These are phyloP conservation scores for Scaptomyza graminum DNA, from an alignment of 1,140 invertebrate species.

Conservation along the genomic window DNA sequence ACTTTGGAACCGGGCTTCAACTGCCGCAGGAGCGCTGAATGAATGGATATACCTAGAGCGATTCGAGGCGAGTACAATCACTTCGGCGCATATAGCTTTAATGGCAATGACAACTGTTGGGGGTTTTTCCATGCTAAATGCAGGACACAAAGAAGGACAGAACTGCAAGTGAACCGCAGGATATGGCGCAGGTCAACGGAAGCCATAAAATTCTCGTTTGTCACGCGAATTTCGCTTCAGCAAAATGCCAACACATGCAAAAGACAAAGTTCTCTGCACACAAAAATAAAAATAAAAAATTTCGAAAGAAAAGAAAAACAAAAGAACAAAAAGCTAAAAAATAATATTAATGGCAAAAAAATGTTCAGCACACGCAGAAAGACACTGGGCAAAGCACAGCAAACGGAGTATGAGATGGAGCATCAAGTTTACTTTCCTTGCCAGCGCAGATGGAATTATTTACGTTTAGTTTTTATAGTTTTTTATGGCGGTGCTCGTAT, in stretches of 20 bases:
- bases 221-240: slow-evolving; percentile 79
- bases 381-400: slow-evolving; percentile 20
- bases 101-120: slow-evolving; percentile 81
- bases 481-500: slow-evolving; percentile 57
- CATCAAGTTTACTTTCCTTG: slow-evolving; percentile 54
- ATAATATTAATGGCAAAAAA: slow-evolving; percentile 80
- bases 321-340: slow-evolving; percentile 54
- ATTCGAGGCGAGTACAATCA: slow-evolving; percentile 63
- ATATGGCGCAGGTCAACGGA: slow-evolving; percentile 83
- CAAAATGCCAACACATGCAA: slow-evolving; percentile 81
- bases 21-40: slow-evolving; percentile 24
- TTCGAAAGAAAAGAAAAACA: slow-evolving; percentile 31
- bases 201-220: slow-evolving; percentile 84
- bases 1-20: slow-evolving; percentile 26
- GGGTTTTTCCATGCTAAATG: slow-evolving; percentile 30
- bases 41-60: neutral
- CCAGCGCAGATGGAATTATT: slow-evolving; percentile 73
- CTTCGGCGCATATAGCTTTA: slow-evolving; percentile 77
- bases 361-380: slow-evolving; percentile 47
- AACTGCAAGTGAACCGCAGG: slow-evolving; percentile 73
- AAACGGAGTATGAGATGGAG: slow-evolving; percentile 15
- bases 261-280: slow-evolving; percentile 71
- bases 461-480: slow-evolving; percentile 82
- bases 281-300: slow-evolving; percentile 26
- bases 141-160: slow-evolving; percentile 41